Percentiles rank a stretch among this genome's conserved stretches.
phyloP scores from a whole-genome alignment of 2,888 invertebrate species.

The Melanargia galathea region DNA sequence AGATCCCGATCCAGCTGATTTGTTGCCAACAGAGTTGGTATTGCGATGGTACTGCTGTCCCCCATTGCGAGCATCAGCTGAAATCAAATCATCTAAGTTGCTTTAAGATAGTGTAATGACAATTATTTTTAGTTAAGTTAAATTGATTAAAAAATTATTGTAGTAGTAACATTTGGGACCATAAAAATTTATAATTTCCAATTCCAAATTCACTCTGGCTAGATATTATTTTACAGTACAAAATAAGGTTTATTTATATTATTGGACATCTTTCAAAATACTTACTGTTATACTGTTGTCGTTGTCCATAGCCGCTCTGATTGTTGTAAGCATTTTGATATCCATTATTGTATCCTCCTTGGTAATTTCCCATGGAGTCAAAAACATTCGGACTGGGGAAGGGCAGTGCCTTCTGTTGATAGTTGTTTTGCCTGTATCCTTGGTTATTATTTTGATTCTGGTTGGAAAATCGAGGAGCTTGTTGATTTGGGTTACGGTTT shows the following conservation, averaged over 20 bases:
- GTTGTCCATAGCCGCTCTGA: constrained; percentile 75
- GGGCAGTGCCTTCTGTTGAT: constrained; percentile 79
- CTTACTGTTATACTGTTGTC: constrained; percentile 72
- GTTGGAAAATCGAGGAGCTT: constrained; percentile 80
- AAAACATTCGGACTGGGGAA: constrained; percentile 83
- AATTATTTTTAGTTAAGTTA: not conserved
- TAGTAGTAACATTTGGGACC: not conserved
- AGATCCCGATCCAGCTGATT: constrained; percentile 70
- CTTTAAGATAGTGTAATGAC: not conserved
- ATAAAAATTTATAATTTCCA: not conserved
- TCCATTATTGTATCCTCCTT: constrained; percentile 77
- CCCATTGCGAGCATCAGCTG: constrained; percentile 63
- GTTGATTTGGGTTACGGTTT: constrained; percentile 62
- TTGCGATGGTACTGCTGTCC: constrained; percentile 70
- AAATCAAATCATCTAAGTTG: constrained; percentile 2
- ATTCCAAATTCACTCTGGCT: too few relatives aligned
- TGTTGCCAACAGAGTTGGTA: constrained; percentile 64
- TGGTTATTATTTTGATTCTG: constrained; percentile 69
- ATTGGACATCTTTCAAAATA: not conserved
- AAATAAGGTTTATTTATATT: too few relatives aligned
- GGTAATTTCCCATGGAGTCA: constrained; percentile 81
- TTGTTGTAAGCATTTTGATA: constrained; percentile 79
- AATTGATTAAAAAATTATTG: not conserved
- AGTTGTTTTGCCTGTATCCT: constrained; percentile 68
- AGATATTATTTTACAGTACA: too few relatives aligned